Evolutionary conservation across 2,797 vertebrate genomes (phyloP).

Genomic region (Acanthurus leucopareius): DNA sequence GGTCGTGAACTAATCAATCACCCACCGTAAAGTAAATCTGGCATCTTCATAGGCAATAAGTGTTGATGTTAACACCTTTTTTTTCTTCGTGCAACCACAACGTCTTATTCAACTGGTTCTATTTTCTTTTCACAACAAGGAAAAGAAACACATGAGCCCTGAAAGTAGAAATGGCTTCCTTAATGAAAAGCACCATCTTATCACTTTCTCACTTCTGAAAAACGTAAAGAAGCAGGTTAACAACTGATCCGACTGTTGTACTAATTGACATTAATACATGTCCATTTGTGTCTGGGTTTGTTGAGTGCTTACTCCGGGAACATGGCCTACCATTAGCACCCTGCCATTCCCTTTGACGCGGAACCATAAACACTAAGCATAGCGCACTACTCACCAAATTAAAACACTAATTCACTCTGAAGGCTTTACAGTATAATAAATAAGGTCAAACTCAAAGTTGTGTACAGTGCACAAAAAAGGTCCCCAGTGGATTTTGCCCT

Average conservation of each 20-base stretch:
- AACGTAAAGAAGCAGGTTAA: slow-evolving; percentile 46
- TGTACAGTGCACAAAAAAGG: slow-evolving; percentile 53
- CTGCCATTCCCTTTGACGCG: slow-evolving; percentile 66
- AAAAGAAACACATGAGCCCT: slow-evolving; percentile 9
- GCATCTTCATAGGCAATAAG: not conserved
- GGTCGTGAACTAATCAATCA: too few relatives aligned
- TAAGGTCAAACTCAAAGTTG: slow-evolving; percentile 63
- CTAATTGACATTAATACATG: slow-evolving; percentile 81
- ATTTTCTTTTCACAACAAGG: not conserved
- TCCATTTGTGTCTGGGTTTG: slow-evolving; percentile 71
- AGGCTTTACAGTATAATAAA: slow-evolving; percentile 82
- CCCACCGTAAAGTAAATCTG: not conserved
- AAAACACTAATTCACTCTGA: slow-evolving; percentile 84
- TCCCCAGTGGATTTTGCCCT: slow-evolving; percentile 43
- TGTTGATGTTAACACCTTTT: not conserved
- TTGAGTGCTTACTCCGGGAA: slow-evolving; percentile 62
- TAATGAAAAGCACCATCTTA: slow-evolving; percentile 24
- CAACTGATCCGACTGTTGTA: slow-evolving; percentile 75
- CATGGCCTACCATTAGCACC: slow-evolving; percentile 76
- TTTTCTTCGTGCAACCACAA: not conserved
- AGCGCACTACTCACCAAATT: slow-evolving; percentile 84
- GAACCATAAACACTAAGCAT: slow-evolving; percentile 73
- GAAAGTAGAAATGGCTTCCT: slow-evolving; percentile 31
- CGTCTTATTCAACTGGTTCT: not conserved
- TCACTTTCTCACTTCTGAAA: slow-evolving; percentile 33